Evolutionary conservation across 2,113 vertebrate species (phyloP).

Genomic region (Orthochromis indermauri): DNA sequence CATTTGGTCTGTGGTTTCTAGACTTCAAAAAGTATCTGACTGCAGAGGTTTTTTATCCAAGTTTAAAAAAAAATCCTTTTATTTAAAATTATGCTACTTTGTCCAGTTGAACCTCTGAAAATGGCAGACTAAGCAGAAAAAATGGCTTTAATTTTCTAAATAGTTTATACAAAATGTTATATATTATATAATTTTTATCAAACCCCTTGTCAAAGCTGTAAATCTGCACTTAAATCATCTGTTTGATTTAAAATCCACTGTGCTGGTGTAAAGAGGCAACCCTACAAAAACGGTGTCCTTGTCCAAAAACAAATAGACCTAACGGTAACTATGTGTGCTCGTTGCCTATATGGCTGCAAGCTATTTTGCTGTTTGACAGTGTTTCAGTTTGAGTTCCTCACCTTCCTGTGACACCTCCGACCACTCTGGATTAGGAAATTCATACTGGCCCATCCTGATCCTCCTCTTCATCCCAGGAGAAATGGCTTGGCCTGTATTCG

Average conservation of each 20-base stretch:
- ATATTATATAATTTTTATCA: background rate
- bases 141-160: background rate
- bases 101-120: background rate
- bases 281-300: background rate
- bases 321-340: accelerated
- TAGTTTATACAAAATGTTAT: background rate
- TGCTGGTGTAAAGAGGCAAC: background rate
- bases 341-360: background rate
- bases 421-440: slow-evolving; percentile 96
- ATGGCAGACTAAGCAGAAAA: background rate
- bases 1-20: background rate
- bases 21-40: background rate
- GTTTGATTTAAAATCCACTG: background rate
- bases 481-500: slow-evolving; percentile 96
- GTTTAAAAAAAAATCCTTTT: background rate
- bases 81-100: accelerated
- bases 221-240: background rate
- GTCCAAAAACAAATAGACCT: background rate
- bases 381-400: slow-evolving; percentile 37
- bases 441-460: slow-evolving; percentile 97
- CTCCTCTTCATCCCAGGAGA: slow-evolving; percentile 97
- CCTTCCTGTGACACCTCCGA: slow-evolving; percentile 93
- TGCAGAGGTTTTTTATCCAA: background rate
- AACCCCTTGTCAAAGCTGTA: background rate
- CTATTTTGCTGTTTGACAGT: accelerated